A percentile compares a stretch with the other conserved stretches of the same genome.
Conservation (phyloP, 2,797 vertebrate species). For the Myioborus miniatus region DNA sequence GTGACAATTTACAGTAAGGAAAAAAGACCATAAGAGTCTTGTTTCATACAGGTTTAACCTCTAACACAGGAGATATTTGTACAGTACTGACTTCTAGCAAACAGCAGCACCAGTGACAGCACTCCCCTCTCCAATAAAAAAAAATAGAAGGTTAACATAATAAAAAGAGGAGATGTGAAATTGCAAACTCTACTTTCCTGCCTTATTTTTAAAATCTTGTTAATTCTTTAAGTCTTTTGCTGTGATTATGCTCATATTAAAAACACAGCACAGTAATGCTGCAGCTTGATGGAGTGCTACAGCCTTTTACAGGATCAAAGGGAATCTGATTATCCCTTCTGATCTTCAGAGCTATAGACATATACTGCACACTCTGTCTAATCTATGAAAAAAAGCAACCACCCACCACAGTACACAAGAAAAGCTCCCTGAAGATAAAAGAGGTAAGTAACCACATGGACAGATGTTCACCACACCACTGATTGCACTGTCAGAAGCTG, state of each 20-base stretch:
- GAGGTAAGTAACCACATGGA: neutral
- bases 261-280: neutral
- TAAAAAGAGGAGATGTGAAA: neutral
- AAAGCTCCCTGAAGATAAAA: slow-evolving; percentile 16
- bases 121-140: neutral
- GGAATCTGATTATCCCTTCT: slow-evolving; percentile 30
- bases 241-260: neutral
- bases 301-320: slow-evolving; percentile 25
- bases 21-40: neutral
- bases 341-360: slow-evolving; percentile 17
- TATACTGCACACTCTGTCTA: slow-evolving; percentile 5
- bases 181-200: neutral
- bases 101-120: neutral
- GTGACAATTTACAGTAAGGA: neutral
- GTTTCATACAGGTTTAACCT: neutral
- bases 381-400: slow-evolving; percentile 30
- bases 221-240: neutral
- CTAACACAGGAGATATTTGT: neutral
- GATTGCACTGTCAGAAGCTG: neutral
- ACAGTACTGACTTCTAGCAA: neutral
- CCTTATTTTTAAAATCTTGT: neutral
- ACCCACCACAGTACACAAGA: neutral
- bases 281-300: neutral
- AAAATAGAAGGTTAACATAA: neutral
- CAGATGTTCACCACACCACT: neutral